phyloP scores from a whole-genome alignment of 1,140 invertebrate species.

The Tribolium castaneum region DNA sequence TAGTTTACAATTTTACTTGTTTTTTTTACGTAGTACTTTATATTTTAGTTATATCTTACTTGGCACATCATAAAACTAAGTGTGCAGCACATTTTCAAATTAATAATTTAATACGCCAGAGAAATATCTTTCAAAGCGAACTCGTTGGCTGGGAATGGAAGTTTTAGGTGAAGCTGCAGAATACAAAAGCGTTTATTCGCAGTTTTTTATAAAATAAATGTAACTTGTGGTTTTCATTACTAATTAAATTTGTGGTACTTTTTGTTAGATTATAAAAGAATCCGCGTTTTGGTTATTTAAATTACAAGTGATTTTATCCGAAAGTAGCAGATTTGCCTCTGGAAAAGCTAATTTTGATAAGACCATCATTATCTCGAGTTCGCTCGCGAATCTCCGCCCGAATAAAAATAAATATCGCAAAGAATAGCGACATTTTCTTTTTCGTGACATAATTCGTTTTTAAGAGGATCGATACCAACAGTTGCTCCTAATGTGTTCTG shows the following conservation, averaged over 20 bases:
- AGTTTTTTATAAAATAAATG: no score
- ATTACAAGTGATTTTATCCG: background rate
- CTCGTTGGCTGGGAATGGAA: background rate
- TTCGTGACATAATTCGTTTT: conserved; percentile 56
- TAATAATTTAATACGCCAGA: background rate
- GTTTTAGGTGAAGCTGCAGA: background rate
- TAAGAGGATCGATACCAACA: conserved; percentile 57
- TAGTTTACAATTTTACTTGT: background rate
- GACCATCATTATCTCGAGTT: conserved; percentile 39
- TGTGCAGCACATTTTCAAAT: background rate
- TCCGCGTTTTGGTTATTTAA: background rate
- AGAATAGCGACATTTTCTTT: conserved; percentile 49
- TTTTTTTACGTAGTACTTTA: background rate
- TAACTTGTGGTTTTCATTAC: no score
- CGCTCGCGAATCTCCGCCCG: conserved; percentile 2
- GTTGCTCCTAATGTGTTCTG: conserved; percentile 58
- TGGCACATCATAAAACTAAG: background rate
- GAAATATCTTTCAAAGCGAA: background rate
- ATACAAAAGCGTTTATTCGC: background rate
- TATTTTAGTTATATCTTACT: background rate
- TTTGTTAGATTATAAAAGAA: background rate
- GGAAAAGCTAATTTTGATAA: conserved; percentile 37
- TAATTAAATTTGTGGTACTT: no score
- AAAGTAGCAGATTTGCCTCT: background rate
- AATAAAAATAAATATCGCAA: conserved; percentile 30